Evolutionary conservation across 2,797 vertebrate genomes (phyloP), one percentile per base, ranked within the genome.

Genomic region (Rhynchonycteris naso): DNA sequence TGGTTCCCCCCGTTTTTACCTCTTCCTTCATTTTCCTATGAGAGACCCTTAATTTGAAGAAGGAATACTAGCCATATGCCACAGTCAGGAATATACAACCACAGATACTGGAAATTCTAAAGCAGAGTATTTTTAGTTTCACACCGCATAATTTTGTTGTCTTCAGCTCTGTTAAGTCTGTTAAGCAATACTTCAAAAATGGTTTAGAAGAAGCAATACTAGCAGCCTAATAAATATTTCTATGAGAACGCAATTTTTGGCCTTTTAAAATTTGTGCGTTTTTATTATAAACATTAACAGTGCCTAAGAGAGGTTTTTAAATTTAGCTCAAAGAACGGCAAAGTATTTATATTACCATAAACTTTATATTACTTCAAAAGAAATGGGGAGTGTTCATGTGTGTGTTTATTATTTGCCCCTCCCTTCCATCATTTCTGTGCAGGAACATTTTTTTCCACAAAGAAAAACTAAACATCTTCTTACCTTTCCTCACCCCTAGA

Each of bases 131-230:
- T 43, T 72, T 90, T 63, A 83, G 65, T 83, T 82, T 93, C 6
- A 87, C 13, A 47, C 5, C 50, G 74, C 28, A 66, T 38, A 74
- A 79, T 54, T 91, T 75, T 56, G 63, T 47, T 95, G 85, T 89
- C n/a, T n/a, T n/a, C n/a, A n/a, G n/a, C n/a, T n/a, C n/a, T n/a
- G n/a, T n/a, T n/a, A n/a, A n/a, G n/a, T n/a, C n/a, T 84, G 38
- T 87, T 96, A 93, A 90, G 13, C 68, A 63, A 24, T 79, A 68
- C 35, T 33, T 88, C 43, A 21, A 50, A 50, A 82, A 61, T 33
- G 1, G 47, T 69, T 82, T 47, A 50, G 30, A 19, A 54, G 26
- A n/a, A 90, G 1, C 66, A 18, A 22, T 52, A 43, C 13, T 18
- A 63, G 4, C n/a, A 78, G 21, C 50, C 30, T 88, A 74, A 68